These are phyloP conservation scores for Eupithecia dodoneata DNA, from an alignment of 2,888 invertebrate genomes.

Conservation along the genomic window DNA sequence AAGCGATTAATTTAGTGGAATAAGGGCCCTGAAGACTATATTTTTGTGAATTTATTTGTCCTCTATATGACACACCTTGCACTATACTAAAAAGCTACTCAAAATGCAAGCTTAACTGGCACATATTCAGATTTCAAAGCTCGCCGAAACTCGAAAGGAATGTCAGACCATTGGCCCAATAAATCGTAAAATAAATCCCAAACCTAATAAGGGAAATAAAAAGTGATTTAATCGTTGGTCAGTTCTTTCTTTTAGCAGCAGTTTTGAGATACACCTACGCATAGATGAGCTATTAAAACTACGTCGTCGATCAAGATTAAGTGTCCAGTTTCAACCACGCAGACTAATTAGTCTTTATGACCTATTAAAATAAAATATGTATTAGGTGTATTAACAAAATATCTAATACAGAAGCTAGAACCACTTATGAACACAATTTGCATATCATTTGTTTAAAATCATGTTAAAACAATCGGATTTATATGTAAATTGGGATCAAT, in stretches of 20 bases:
- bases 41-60: neutral
- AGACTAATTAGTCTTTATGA: constrained; percentile 40
- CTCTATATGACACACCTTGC: constrained; percentile 12
- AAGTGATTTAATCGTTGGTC: constrained; percentile 63
- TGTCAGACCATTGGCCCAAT: constrained; percentile 57
- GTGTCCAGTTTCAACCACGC: constrained; percentile 30
- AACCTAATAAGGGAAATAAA: constrained; percentile 60
- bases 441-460: constrained; percentile 23
- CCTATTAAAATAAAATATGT: constrained; percentile 29
- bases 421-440: constrained; percentile 23
- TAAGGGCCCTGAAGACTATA: too few relatives aligned
- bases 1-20: too few relatives aligned
- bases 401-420: constrained; percentile 28
- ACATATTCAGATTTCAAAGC: constrained; percentile 45
- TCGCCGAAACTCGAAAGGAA: constrained; percentile 57
- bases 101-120: constrained; percentile 23
- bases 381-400: neutral
- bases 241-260: constrained; percentile 65
- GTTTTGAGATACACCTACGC: constrained; percentile 59
- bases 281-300: constrained; percentile 14
- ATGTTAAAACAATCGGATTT: constrained; percentile 24
- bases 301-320: constrained; percentile 40
- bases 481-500: constrained; percentile 24
- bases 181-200: constrained; percentile 66
- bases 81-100: constrained; percentile 8